Evolutionary conservation across 1,140 invertebrate genomes (phyloP).

Genomic region (Apis laboriosa): DNA sequence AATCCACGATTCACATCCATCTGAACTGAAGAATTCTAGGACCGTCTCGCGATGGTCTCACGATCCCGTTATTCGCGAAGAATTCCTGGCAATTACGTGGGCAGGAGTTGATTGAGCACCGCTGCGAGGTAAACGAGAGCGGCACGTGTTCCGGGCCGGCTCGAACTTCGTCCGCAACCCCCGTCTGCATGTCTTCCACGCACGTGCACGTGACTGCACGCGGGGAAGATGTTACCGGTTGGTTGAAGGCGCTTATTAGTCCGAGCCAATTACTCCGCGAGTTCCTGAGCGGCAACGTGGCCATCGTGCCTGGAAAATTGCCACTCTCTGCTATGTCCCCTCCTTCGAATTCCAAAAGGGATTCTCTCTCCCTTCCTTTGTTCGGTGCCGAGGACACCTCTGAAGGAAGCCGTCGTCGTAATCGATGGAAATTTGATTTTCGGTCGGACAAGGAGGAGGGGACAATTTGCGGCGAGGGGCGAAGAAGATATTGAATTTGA

Average conservation of each 20-base stretch:
- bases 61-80: constrained; percentile 2
- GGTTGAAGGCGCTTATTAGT: constrained; percentile 10
- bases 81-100: constrained; percentile 4
- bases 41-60: neutral
- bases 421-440: constrained; percentile 4
- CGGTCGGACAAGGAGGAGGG: too few relatives aligned
- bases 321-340: neutral
- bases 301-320: neutral
- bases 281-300: constrained; percentile 18
- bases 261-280: constrained; percentile 13
- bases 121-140: constrained; percentile 16
- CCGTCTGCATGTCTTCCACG: constrained; percentile 24
- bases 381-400: neutral
- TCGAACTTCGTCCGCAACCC: neutral
- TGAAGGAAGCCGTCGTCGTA: neutral
- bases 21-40: too few relatives aligned
- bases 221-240: neutral
- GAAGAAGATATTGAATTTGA: neutral
- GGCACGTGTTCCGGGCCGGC: constrained; percentile 23
- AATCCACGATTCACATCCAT: too few relatives aligned
- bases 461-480: neutral
- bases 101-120: neutral
- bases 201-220: constrained; percentile 27
- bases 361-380: neutral
- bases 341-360: neutral